phyloP scores from a whole-genome alignment of 2,113 vertebrate genomes.

The Mola mola region DNA sequence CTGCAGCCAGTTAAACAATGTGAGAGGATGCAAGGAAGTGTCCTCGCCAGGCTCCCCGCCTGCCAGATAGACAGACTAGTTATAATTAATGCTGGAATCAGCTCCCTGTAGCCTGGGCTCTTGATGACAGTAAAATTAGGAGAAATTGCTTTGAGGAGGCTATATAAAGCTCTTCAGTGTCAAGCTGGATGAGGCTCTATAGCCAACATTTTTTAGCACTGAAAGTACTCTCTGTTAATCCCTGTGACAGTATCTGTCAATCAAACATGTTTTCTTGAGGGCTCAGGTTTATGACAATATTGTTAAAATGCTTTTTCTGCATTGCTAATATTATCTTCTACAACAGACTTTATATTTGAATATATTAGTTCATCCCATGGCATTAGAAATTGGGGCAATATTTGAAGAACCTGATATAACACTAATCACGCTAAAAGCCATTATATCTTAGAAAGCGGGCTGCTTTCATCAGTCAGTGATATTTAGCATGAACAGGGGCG shows the following conservation, averaged over 20 bases:
- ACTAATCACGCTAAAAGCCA: too few species aligned
- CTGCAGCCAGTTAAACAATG: constrained; percentile 14
- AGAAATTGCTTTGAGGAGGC: constrained; percentile 57
- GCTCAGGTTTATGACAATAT: constrained; percentile 2
- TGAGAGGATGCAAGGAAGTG: constrained; percentile 2
- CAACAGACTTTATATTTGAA: constrained; percentile 4
- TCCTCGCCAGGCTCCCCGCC: constrained; percentile 21
- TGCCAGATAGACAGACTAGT: constrained; percentile 40
- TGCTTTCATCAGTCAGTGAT: too few species aligned
- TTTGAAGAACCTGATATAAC: too few species aligned
- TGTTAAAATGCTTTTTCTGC: not conserved
- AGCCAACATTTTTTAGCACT: constrained; percentile 29
- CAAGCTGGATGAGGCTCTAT: constrained; percentile 45
- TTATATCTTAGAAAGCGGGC: too few species aligned
- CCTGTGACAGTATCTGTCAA: constrained; percentile 32
- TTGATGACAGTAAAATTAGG: constrained; percentile 62
- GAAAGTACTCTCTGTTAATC: constrained; percentile 33
- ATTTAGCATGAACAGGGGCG: too few species aligned
- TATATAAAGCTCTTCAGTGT: constrained; percentile 67
- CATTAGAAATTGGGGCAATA: too few species aligned
- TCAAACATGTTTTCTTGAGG: constrained; percentile 3
- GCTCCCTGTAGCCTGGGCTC: constrained; percentile 46
- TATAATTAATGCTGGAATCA: constrained; percentile 65
- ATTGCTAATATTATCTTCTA: not conserved
- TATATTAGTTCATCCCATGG: too few species aligned